Conservation (phyloP, 1,140 invertebrate species). For the Aphelinus atriplicis region DNA sequence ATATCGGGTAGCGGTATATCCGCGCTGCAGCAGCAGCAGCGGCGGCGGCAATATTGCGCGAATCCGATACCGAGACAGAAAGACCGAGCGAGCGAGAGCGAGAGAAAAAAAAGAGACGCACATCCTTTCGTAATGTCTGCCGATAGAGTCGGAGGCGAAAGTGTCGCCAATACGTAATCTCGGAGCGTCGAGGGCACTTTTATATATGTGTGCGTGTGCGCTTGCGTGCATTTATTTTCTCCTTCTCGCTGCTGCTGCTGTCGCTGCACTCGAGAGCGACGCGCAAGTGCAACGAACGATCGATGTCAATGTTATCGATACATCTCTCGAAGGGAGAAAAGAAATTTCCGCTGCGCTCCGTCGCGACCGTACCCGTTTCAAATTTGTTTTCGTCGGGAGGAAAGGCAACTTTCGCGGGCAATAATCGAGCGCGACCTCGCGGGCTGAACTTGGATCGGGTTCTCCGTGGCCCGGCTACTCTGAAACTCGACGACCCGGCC, state of each 20-base stretch:
- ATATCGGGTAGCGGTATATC: background rate
- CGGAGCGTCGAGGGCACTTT: background rate
- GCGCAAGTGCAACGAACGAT: slow-evolving; percentile 16
- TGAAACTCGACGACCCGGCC: too few species aligned
- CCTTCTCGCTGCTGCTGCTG: background rate
- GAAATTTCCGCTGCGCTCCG: background rate
- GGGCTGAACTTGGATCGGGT: too few species aligned
- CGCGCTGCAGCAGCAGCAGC: background rate
- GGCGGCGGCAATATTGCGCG: background rate
- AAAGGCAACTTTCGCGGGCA: too few species aligned
- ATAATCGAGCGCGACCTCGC: too few species aligned
- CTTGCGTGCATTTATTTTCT: background rate
- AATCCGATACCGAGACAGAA: background rate
- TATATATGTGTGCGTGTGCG: background rate
- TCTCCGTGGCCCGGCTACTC: too few species aligned
- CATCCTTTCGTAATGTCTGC: slow-evolving; percentile 11
- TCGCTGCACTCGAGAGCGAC: background rate
- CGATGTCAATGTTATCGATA: slow-evolving; percentile 8
- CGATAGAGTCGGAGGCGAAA: background rate
- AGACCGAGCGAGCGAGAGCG: too few species aligned
- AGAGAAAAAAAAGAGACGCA: slow-evolving; percentile 5
- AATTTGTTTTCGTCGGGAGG: too few species aligned
- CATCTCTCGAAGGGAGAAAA: background rate
- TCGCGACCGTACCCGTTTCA: too few species aligned
- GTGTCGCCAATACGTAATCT: slow-evolving; percentile 10